A percentile compares a stretch with the other conserved stretches of the same genome.
These are phyloP conservation scores for Chrysopa pallens DNA, from an alignment of 1,140 invertebrate genomes.

Conservation along the genomic window DNA sequence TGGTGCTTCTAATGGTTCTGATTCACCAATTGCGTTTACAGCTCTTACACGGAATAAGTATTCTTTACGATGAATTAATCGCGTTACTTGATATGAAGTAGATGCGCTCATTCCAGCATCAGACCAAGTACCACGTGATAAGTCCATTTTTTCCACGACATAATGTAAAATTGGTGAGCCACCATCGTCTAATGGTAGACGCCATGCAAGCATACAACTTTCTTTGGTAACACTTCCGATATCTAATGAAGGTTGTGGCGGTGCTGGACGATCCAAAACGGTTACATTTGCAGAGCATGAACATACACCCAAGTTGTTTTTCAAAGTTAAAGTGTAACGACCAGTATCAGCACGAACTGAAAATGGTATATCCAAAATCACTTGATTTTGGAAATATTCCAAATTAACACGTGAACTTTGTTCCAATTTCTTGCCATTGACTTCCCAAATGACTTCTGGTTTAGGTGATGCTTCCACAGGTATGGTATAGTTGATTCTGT, in stretches of 20 bases:
- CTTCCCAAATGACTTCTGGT: constrained; percentile 73
- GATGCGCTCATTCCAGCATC: constrained; percentile 77
- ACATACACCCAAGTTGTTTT: constrained; percentile 66
- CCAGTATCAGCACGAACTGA: constrained; percentile 66
- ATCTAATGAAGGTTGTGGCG: constrained; percentile 71
- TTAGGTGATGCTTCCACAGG: constrained; percentile 73
- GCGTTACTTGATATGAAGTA: constrained; percentile 63
- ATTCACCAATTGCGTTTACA: constrained; percentile 89
- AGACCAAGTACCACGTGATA: constrained; percentile 85
- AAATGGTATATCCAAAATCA: constrained; percentile 74
- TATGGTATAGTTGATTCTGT: constrained; percentile 73
- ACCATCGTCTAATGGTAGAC: constrained; percentile 69
- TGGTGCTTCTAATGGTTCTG: constrained; percentile 70
- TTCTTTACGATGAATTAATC: constrained; percentile 83
- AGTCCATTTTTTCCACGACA: constrained; percentile 93
- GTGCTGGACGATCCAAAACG: constrained; percentile 73
- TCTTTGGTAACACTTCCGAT: constrained; percentile 79
- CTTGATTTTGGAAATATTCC: constrained; percentile 50
- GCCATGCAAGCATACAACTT: constrained; percentile 71
- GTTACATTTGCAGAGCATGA: constrained; percentile 72
- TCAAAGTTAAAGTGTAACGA: constrained; percentile 65
- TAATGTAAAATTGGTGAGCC: constrained; percentile 92
- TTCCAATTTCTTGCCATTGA: constrained; percentile 58
- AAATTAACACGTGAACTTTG: constrained; percentile 50
- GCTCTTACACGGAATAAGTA: constrained; percentile 84